phyloP scores from a whole-genome alignment of 2,888 invertebrate genomes.

The Zootermopsis nevadensis region DNA sequence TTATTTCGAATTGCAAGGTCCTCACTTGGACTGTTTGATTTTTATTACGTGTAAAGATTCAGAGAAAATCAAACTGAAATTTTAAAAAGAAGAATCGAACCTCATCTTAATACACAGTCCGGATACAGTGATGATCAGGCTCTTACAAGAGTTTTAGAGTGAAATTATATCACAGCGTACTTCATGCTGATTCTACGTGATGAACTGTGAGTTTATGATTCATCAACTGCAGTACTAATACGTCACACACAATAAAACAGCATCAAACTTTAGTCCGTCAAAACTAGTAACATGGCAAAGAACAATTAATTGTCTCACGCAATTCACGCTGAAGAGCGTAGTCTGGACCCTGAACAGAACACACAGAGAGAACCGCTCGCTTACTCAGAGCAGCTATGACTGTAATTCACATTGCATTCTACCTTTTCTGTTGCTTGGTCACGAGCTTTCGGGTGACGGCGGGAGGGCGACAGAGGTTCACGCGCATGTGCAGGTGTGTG shows the following conservation, averaged over 20 bases:
- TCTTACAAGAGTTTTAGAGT: no score
- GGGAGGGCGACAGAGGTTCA: not conserved
- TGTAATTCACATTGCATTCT: not conserved
- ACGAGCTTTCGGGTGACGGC: not conserved
- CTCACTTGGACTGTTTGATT: not conserved
- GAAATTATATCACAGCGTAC: not conserved
- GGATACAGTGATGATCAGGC: no score
- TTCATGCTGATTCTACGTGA: not conserved
- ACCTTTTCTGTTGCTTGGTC: conserved; percentile 4
- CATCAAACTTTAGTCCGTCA: no score
- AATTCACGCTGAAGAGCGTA: not conserved
- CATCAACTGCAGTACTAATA: not conserved
- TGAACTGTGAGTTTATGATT: not conserved
- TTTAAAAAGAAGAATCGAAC: no score
- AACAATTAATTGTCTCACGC: not conserved
- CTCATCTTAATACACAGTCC: no score
- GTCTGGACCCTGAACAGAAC: no score
- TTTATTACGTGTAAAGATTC: no score
- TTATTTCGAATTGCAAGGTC: not conserved
- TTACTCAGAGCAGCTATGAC: not conserved
- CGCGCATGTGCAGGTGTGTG: not conserved
- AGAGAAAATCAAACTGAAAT: no score
- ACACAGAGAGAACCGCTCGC: not conserved
- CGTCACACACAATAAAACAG: not conserved
- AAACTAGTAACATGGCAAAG: not conserved